Conservation (phyloP, 2,113 vertebrate species). For the Crotalus tigris region DNA sequence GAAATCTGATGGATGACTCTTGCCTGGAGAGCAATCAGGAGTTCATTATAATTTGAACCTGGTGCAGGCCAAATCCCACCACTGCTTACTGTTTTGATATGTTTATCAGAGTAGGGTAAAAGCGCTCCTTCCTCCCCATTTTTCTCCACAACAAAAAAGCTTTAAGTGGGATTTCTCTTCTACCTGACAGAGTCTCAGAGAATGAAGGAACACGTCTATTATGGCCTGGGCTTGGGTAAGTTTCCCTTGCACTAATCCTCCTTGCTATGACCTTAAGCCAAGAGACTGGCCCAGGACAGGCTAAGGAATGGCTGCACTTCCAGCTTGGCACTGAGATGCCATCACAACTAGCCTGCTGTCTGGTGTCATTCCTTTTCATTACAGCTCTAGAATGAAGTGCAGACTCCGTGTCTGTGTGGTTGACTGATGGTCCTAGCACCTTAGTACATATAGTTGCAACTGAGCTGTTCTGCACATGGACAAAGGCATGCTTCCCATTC, state of each 20-base stretch:
- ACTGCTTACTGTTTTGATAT: background rate
- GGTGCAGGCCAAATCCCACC: background rate
- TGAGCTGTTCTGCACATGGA: background rate
- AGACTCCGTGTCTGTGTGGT: background rate
- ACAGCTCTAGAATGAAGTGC: background rate
- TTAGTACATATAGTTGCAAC: background rate
- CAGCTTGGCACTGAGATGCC: background rate
- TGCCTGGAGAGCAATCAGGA: background rate
- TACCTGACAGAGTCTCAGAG: background rate
- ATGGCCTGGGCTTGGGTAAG: background rate
- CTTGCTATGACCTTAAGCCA: background rate
- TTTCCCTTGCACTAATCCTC: background rate
- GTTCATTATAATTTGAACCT: background rate
- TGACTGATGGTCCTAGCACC: background rate
- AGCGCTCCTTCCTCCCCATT: background rate
- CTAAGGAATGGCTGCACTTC: background rate
- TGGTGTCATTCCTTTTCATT: background rate
- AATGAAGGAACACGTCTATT: background rate
- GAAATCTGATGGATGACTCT: background rate
- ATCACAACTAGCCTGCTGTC: background rate
- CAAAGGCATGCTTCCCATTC: background rate
- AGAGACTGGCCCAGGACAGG: background rate
- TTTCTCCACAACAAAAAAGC: background rate
- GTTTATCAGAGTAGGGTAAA: background rate
- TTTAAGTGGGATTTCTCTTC: background rate